Evolutionary conservation across 2,113 vertebrate species (phyloP), one percentile per base, ranked within the genome.

Genomic region (Cavia aperea): DNA sequence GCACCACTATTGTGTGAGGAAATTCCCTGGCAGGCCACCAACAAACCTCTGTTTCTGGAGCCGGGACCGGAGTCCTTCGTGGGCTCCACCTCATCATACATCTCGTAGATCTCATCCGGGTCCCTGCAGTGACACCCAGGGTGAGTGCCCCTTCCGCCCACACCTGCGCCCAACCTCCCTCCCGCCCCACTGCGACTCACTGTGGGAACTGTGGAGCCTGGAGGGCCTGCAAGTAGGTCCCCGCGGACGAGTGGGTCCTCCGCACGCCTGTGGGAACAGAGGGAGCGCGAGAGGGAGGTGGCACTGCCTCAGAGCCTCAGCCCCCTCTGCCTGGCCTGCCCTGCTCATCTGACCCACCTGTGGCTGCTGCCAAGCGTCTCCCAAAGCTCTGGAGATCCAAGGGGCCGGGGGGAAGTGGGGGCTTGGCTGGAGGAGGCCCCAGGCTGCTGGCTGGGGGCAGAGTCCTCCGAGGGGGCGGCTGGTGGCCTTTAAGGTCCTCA

Each of bases 381-480:
- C 60, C 2, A 29, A 95, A 95, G 62, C 87, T 93, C 85, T 95
- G 94, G 36, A 96, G 1, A 3, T 94, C 78, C 78, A 90, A 58
- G 49, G 62, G 92, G 13, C 88, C 87, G 0, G 96, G 96, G 8
- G 96, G 96, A 26, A 93, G 91, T 0, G 92, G 94, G 36, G 96
- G 96, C 75, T 97, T 97, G 81, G 73, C 84, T 18, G 96, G 96
- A 43, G 95, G 94, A 23, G 92, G 89, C 11, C 96, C 96, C 78
- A 97, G 94, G 86, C 86, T 96, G 87, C 68, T 94, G 66, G n/a
- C 46, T 0, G 95, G n/a, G 11, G 96, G 96, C 73, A 97, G 95
- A 83, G 95, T 93, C 63, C 87, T 94, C 66, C 84, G 65, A 43
- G 14, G 89, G 39, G 95, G 96, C 21, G 77, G 70, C 8, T 31